Evolutionary conservation across 2,797 vertebrate genomes (phyloP), one percentile per base, ranked within the genome.

Genomic region (Sebastes steindachneri): DNA sequence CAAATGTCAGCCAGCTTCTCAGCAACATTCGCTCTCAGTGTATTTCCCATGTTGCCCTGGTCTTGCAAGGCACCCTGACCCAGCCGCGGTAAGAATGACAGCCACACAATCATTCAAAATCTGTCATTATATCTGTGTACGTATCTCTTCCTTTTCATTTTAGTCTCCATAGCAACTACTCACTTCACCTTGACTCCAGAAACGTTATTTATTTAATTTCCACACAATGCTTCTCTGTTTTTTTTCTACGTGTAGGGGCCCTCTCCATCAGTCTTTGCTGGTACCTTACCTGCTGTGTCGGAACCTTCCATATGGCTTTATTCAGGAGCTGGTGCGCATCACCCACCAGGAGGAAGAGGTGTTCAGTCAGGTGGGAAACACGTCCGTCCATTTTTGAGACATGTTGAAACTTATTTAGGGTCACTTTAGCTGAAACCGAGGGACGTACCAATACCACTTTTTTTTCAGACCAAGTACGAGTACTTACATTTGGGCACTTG

Each of bases 21-120:
- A 98, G 98, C 95, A 99, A 99, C 97, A 97, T 99, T 95, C 97
- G 99, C 84, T 99, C 98, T 9, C 99, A 99, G 95, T 99, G 99
- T 95, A 99, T 99, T 92, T 99, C 97, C 74, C 98, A 99, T 9
- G 97, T 98, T 73, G 97, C 98, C 72, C 94, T 99, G 86, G 97
- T 99, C 84, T 96, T 99, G 9, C 99, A 99, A 90, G 98, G 99
- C 64, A 93, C 97, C 78, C 92, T 99, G 67, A 99, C 98, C 11
- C 98, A 99, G 74, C 98, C 98, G 68, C 97, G 98, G 98, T 99
- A 91, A 95, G 89, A 59, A 57, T 60, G 9, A 23, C 29, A 23
- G 41, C n/a, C 35, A 57, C 28, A 35, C 9, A 25, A 31, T 80
- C n/a, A 23, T 51, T 51, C 17, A 45, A 45, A 45, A 2, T 51